Conservation (phyloP, 1,140 invertebrate genomes). For the Rhagoletis zephyria region DNA sequence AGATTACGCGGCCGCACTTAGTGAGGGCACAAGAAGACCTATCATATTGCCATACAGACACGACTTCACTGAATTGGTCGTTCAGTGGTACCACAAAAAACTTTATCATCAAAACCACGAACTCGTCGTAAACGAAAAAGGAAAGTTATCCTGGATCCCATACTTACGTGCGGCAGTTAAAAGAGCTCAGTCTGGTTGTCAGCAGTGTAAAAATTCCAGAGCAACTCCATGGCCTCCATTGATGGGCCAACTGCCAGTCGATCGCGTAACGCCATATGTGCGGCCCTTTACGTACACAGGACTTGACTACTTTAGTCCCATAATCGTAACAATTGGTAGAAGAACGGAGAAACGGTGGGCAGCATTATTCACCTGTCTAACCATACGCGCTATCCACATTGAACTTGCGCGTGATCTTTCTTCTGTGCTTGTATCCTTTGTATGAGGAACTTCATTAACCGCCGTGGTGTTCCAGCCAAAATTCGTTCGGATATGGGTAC, state of each 20-base stretch:
- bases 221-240: slow-evolving; percentile 24
- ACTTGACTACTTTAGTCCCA: slow-evolving; percentile 46
- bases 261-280: slow-evolving; percentile 54
- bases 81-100: no score
- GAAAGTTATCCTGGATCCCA: not conserved
- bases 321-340: slow-evolving; percentile 44
- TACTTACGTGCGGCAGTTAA: slow-evolving; percentile 10
- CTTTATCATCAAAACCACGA: not conserved
- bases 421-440: slow-evolving; percentile 54
- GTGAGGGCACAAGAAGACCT: not conserved
- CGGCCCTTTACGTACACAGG: slow-evolving; percentile 56
- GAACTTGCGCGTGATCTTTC: slow-evolving; percentile 55
- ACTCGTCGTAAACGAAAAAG: slow-evolving; percentile 44
- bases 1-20: not conserved
- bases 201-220: slow-evolving; percentile 43
- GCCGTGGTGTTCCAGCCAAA: slow-evolving; percentile 33
- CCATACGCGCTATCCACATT: slow-evolving; percentile 55
- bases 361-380: slow-evolving; percentile 53
- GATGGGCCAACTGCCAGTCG: slow-evolving; percentile 54
- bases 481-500: slow-evolving; percentile 53
- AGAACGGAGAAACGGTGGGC: slow-evolving; percentile 54
- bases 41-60: slow-evolving; percentile 28
- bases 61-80: not conserved
- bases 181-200: slow-evolving; percentile 24
- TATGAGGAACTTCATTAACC: slow-evolving; percentile 54